Percentiles rank a stretch among this genome's conserved stretches.
Evolutionary conservation across 2,888 invertebrate genomes (phyloP).

Genomic region (Automeris io): DNA sequence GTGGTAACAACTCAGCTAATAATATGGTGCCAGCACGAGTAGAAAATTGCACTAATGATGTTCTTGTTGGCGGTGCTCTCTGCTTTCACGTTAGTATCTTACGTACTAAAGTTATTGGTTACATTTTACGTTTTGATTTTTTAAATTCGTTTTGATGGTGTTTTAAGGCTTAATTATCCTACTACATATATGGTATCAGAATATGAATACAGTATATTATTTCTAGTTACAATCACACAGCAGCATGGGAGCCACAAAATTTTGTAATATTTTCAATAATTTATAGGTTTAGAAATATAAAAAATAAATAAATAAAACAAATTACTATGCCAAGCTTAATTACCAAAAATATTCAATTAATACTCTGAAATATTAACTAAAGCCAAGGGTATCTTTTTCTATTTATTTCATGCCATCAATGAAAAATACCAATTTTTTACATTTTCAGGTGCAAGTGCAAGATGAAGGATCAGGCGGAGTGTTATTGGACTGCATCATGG

Average conservation of each 20-base stretch:
- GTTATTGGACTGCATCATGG: constrained; percentile 87
- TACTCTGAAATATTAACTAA: too few species aligned
- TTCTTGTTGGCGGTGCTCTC: constrained; percentile 86
- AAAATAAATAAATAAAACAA: too few species aligned
- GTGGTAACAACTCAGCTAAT: constrained; percentile 85
- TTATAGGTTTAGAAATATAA: too few species aligned
- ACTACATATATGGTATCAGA: too few species aligned
- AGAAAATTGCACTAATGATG: constrained; percentile 81
- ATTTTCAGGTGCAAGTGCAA: constrained; percentile 80
- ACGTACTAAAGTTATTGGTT: constrained; percentile 23
- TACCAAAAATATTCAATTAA: too few species aligned
- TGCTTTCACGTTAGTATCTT: constrained; percentile 87
- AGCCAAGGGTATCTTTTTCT: not conserved
- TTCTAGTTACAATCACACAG: too few species aligned
- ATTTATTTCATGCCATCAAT: not conserved
- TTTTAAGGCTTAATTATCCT: too few species aligned
- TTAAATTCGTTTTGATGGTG: too few species aligned
- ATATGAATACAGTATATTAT: too few species aligned
- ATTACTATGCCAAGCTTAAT: too few species aligned
- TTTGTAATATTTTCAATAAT: too few species aligned
- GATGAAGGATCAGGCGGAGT: constrained; percentile 67
- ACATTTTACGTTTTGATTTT: constrained; percentile 1
- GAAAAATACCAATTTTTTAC: not conserved
- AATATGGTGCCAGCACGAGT: constrained; percentile 78
- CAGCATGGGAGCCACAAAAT: too few species aligned